Base-by-base conservation (phyloP, 2,797 vertebrate species). In the Loris lydekkerianus region DNA sequence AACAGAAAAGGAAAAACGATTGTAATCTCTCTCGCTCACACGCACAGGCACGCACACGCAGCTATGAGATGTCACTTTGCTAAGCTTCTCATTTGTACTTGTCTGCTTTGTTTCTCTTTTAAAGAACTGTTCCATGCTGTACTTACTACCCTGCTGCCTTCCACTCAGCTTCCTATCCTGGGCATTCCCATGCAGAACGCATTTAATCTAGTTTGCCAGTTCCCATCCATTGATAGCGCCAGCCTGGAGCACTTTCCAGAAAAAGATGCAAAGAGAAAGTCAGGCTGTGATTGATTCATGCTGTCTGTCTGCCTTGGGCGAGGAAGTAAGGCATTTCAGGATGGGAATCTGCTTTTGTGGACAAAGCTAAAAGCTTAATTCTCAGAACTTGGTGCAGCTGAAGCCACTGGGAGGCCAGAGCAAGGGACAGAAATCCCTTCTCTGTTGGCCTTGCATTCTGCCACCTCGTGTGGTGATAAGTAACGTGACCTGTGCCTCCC, bases 251-350 rank as follows among this genome's bases (percentile, higher is more conserved):
- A 53, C 53, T 72, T 86, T 72, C 25, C 53, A 0, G 3, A 43
- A 17, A 85, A 80, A 77, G 34, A 81, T 2, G 85, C 34, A 53
- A n/a, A 92, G 43, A 81, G 69, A 46, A 77, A 65, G 31, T 29
- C 6, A 29, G 58, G 75, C 31, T 27, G 25, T 29, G 89, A 58
- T 65, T 37, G 85, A 82, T 43, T 77, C 37, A 1, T 18, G 58
- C 60, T 88, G 67, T 76, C 78, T 92, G 29, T 76, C 78, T 89
- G 29, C 84, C 14, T 2, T 9, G 53, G 73, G 34, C 78, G 46
- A 37, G 37, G 61, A 88, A 76, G 31, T 10, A 25, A 37, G 75
- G 46, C 40, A 63, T 82, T 72, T 60, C 61, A 31, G 72, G 37
- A 31, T 29, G 0, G 31, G 58, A 70, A 43, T 34, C 10, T 1